Evolutionary conservation across 1,140 invertebrate species (phyloP).

Genomic region (Drosophila quadrilineata): DNA sequence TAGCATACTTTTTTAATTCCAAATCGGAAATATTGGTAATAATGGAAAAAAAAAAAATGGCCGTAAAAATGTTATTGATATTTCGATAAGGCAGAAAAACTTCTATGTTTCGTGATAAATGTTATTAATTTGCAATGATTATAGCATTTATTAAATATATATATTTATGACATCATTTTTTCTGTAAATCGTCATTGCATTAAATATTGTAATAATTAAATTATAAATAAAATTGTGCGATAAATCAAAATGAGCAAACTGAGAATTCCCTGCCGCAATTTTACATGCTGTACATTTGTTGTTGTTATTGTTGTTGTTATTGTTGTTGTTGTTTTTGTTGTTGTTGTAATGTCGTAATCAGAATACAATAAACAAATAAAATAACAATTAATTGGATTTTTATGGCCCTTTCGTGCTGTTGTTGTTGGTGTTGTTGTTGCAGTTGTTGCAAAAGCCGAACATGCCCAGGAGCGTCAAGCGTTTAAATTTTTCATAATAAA

Average conservation of each 20-base stretch:
- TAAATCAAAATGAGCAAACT: slow-evolving; percentile 48
- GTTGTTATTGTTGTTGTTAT: neutral
- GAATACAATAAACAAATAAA: slow-evolving; percentile 79
- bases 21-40: too few relatives aligned
- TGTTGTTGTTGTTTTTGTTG: neutral
- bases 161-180: neutral
- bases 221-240: slow-evolving; percentile 40
- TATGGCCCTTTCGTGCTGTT: slow-evolving; percentile 19
- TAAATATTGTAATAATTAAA: slow-evolving; percentile 62
- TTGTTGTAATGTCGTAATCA: slow-evolving; percentile 52
- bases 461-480: slow-evolving; percentile 8
- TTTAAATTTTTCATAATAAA: slow-evolving; percentile 77
- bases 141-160: slow-evolving; percentile 13
- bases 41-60: too few relatives aligned
- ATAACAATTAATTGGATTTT: slow-evolving; percentile 78
- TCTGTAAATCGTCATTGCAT: slow-evolving; percentile 19
- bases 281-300: neutral
- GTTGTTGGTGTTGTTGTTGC: slow-evolving; percentile 36
- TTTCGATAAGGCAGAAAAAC: too few relatives aligned
- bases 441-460: slow-evolving; percentile 6
- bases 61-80: too few relatives aligned
- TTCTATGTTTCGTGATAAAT: too few relatives aligned
- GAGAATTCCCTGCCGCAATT: neutral
- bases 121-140: neutral
- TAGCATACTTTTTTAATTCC: too few relatives aligned